These are phyloP conservation scores for Leptinotarsa lineolata DNA, from an alignment of 1,140 invertebrate species.

Conservation along the genomic window DNA sequence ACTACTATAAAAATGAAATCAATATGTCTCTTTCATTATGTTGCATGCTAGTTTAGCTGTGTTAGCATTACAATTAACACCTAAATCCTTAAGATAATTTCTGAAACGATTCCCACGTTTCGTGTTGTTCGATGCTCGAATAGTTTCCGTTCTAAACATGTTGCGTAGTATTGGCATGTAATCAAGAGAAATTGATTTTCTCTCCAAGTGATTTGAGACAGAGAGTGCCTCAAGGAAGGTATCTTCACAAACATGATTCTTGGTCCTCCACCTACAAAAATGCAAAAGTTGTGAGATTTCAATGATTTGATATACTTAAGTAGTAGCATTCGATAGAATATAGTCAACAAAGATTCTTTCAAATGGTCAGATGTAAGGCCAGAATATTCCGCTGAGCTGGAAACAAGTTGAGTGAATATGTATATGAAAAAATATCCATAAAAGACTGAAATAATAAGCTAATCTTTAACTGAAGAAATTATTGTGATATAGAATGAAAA, in stretches of 20 bases:
- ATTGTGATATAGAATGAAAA: no score
- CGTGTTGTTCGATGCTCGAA: conserved; percentile 56
- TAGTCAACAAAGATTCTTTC: no score
- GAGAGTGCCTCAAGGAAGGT: conserved; percentile 40
- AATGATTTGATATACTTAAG: no score
- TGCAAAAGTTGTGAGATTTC: neutral
- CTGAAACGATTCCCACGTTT: conserved; percentile 66
- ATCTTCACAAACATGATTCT: conserved; percentile 40
- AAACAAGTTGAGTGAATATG: no score
- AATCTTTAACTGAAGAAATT: no score
- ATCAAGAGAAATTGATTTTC: conserved; percentile 55
- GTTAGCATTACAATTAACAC: conserved; percentile 43
- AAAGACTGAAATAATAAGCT: no score
- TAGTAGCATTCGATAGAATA: no score
- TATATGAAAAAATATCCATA: no score
- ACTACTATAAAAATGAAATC: neutral
- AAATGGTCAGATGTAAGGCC: no score
- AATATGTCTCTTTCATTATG: conserved; percentile 31
- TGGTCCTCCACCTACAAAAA: conserved; percentile 46
- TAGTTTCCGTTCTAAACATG: conserved; percentile 63
- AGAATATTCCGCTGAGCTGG: no score
- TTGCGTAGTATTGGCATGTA: conserved; percentile 62
- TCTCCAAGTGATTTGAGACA: conserved; percentile 34
- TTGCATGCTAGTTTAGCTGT: conserved; percentile 39
- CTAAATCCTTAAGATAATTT: conserved; percentile 60